Evolutionary conservation across 1,140 invertebrate species (phyloP), one percentile per base, ranked within the genome.

Genomic region (Pseudachorutes palmiensis): DNA sequence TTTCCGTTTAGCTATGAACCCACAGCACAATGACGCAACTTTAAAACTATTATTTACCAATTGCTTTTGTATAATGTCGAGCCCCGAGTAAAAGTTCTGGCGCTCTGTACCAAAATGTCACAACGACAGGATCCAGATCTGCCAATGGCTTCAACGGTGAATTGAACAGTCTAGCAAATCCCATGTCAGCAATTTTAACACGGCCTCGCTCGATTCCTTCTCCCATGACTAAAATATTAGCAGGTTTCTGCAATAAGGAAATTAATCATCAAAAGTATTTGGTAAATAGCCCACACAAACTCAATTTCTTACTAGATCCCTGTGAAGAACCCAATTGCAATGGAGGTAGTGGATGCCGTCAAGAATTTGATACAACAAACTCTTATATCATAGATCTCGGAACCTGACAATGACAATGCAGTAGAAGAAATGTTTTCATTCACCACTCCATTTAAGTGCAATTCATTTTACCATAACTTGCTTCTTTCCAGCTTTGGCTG

Each of bases 111-210:
- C 97, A 99, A 83, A 99, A 99, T 69, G 97, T 99, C 16, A 99
- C 97, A 55, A 99, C 97, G 28, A 99, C 97, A 57, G 97, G 97
- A 85, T 99, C 97, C 68, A 99, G 82, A 81, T 97, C 94, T 26
- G 94, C 94, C 36, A 99, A 80, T 1, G 97, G 96, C 80, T 99
- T 99, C 26, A 99, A 80, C 2, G 97, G 97, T 2, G 94, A 93
- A 83, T 99, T 98, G 75, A 99, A 99, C 31, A 99, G 82, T 72
- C 97, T 83, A n/a, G 97, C 97, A 83, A 99, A 99, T 14, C 97
- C 97, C 96, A 99, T 98, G 77, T 99, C 97, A 64, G 97, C 97
- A 76, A 99, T 98, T 84, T 98, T 98, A 0, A 98, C 96, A 71
- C 95, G 81, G 2, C 97, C 97, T 76, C 97, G 82, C 80, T 99